Conservation (phyloP, 1,140 invertebrate genomes). For the Pogonus chalceus region DNA sequence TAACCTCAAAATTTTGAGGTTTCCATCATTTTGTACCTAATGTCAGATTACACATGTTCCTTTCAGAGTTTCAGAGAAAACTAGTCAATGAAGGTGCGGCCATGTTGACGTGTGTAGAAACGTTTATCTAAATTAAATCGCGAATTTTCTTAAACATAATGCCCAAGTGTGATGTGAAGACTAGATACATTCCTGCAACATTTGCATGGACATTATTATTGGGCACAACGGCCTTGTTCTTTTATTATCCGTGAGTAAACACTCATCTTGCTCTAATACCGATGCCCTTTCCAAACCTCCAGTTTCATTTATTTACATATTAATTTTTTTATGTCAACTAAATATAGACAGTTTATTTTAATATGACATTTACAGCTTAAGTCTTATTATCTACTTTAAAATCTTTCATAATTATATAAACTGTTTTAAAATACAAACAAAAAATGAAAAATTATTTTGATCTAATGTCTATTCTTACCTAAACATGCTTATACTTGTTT, state of each 20-base stretch:
- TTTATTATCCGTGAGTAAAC: slow-evolving; percentile 88
- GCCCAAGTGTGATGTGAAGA: slow-evolving; percentile 88
- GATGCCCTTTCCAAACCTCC: background rate
- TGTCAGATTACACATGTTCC: slow-evolving; percentile 4
- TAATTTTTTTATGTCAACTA: slow-evolving; percentile 6
- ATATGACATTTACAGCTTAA: no score
- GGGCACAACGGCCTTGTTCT: slow-evolving; percentile 84
- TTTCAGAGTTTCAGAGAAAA: slow-evolving; percentile 1
- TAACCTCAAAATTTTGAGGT: background rate
- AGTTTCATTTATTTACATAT: slow-evolving; percentile 15
- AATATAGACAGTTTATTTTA: no score
- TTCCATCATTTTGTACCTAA: background rate
- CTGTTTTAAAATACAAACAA: no score
- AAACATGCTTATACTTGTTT: no score
- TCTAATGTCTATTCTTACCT: no score
- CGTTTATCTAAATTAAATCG: slow-evolving; percentile 42
- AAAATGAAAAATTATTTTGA: no score
- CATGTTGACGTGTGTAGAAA: slow-evolving; percentile 53
- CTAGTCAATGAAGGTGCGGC: slow-evolving; percentile 24
- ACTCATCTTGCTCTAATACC: slow-evolving; percentile 11
- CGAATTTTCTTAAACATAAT: slow-evolving; percentile 48
- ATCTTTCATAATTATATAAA: no score
- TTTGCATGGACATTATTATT: slow-evolving; percentile 92
- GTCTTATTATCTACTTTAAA: no score
- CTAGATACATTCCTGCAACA: slow-evolving; percentile 88